A percentile compares a stretch with the other conserved stretches of the same genome.
Evolutionary conservation across 2,113 vertebrate genomes (phyloP).

Genomic region (Poecile atricapillus): DNA sequence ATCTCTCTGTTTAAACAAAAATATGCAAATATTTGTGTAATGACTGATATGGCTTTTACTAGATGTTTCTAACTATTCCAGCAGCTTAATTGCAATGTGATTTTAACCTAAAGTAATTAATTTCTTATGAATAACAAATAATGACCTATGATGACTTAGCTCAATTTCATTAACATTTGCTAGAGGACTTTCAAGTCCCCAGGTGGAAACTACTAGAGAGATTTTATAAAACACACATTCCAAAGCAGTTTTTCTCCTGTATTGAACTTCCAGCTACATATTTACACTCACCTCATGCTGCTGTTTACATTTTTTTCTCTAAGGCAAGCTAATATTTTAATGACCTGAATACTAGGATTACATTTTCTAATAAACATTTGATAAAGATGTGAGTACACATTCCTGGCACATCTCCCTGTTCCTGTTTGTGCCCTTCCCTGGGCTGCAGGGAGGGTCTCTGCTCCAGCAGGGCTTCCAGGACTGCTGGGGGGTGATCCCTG

Average conservation of each 20-base stretch:
- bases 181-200: neutral
- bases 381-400: neutral
- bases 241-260: neutral
- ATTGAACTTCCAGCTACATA: neutral
- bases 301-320: neutral
- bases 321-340: neutral
- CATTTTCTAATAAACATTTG: neutral
- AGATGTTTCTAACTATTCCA: neutral
- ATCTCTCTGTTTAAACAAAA: neutral
- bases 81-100: neutral
- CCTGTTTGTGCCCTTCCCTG: neutral
- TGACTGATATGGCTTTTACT: neutral
- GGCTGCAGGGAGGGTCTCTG: neutral
- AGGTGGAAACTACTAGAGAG: neutral
- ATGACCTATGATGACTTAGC: neutral
- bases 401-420: neutral
- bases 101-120: neutral
- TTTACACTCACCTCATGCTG: neutral
- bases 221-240: neutral
- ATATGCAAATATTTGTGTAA: neutral
- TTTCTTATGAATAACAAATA: neutral
- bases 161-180: neutral
- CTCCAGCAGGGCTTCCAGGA: neutral
- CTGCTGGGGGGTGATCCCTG: neutral
- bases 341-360: neutral